phyloP scores from a whole-genome alignment of 2,797 vertebrate species.

The Sciaenops ocellatus region DNA sequence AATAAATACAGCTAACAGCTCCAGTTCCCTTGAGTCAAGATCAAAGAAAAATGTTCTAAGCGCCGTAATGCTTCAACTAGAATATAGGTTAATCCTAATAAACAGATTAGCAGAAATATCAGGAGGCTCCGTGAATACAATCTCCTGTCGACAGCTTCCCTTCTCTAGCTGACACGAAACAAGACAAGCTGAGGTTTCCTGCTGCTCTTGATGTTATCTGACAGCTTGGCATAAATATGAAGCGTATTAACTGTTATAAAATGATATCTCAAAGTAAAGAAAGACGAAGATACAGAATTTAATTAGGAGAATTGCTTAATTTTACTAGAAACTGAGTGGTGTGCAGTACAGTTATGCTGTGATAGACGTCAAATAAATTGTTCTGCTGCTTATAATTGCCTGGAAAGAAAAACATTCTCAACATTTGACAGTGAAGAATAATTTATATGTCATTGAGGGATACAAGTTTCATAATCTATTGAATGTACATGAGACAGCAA shows the following conservation, averaged over 20 bases:
- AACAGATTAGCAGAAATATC: slow-evolving; percentile 45
- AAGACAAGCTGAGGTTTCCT: slow-evolving; percentile 2
- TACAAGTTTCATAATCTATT: background rate
- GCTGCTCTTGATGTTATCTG: slow-evolving; percentile 34
- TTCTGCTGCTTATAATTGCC: slow-evolving; percentile 1
- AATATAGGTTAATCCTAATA: slow-evolving; percentile 56
- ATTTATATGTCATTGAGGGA: slow-evolving; percentile 4
- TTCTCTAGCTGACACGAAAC: slow-evolving; percentile 19
- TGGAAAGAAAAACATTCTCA: slow-evolving; percentile 27
- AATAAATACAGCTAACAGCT: slow-evolving; percentile 23
- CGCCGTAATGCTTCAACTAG: background rate
- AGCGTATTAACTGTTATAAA: slow-evolving; percentile 9
- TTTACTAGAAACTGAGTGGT: slow-evolving; percentile 56
- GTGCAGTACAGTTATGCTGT: slow-evolving; percentile 37
- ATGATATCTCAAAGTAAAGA: slow-evolving; percentile 22
- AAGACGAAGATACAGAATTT: slow-evolving; percentile 35
- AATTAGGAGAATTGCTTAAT: slow-evolving; percentile 20
- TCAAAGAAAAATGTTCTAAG: slow-evolving; percentile 30
- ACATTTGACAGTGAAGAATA: slow-evolving; percentile 29
- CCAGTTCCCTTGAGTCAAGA: slow-evolving; percentile 20
- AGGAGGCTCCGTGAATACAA: slow-evolving; percentile 24
- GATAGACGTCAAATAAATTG: slow-evolving; percentile 24
- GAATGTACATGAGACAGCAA: background rate
- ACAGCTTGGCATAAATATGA: slow-evolving; percentile 20
- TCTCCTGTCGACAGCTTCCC: slow-evolving; percentile 15